These are phyloP conservation scores for Stegostoma tigrinum DNA, from an alignment of 2,113 vertebrate genomes.

Conservation along the genomic window DNA sequence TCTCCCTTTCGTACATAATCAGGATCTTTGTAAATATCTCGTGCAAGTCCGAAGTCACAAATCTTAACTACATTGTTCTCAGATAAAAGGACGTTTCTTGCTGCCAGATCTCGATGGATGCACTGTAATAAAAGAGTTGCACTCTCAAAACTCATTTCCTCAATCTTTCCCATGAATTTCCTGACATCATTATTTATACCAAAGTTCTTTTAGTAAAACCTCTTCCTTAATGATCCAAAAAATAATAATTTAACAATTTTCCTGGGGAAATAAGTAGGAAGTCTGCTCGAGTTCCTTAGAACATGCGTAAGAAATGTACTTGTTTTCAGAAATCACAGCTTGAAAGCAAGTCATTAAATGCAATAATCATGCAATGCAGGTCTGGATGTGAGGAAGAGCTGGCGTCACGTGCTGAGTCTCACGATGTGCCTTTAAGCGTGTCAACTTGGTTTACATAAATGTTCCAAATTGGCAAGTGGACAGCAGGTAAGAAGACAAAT, in stretches of 20 bases:
- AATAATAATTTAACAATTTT: constrained; percentile 34
- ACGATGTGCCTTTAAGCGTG: background rate
- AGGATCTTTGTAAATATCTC: constrained; percentile 90
- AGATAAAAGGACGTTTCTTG: constrained; percentile 84
- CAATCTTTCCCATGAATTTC: constrained; percentile 47
- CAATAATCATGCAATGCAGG: background rate
- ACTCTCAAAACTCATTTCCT: constrained; percentile 50
- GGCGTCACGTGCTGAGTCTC: background rate
- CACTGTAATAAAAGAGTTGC: constrained; percentile 65
- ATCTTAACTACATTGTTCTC: constrained; percentile 95
- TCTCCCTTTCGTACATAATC: constrained; percentile 93
- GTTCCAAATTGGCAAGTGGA: constrained; percentile 19
- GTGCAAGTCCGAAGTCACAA: constrained; percentile 87
- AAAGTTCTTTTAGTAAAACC: constrained; percentile 38
- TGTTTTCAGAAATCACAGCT: constrained; percentile 22
- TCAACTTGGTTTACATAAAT: constrained; percentile 4
- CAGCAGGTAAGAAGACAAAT: constrained; percentile 19
- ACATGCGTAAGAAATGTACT: constrained; percentile 31
- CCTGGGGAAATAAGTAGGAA: constrained; percentile 36
- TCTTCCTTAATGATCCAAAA: constrained; percentile 15
- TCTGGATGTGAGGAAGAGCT: constrained; percentile 31
- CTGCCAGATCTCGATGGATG: constrained; percentile 89
- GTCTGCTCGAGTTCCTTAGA: constrained; percentile 17
- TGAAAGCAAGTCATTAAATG: constrained; percentile 32
- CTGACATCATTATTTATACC: constrained; percentile 40